Base-by-base conservation (phyloP, 2,113 vertebrate genomes). In the Pteruthius melanotis region DNA sequence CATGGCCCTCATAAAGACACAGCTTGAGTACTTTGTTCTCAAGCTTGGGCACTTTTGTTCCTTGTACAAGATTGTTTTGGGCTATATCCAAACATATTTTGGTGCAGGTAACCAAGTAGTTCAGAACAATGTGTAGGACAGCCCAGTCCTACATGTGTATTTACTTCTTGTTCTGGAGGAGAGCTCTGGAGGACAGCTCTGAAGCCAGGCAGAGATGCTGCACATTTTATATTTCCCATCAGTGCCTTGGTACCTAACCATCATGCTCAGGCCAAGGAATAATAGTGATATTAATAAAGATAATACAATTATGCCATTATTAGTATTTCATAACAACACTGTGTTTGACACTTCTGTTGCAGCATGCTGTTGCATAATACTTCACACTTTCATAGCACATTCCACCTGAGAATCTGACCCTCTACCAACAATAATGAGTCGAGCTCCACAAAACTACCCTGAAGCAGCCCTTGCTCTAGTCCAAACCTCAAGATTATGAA, bases 401-500 rank as follows among this genome's bases (percentile, higher is more conserved):
- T 59, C 28, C 33, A 89, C 85, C 81, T 91, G 61, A 94, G 78
- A 78, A 76, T 85, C 61, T 59, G 30, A 91, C 9, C 45, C 28
- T 85, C 49, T 53, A 68, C 37, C 10, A 56, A 90, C 61, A 91
- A 53, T 40, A 87, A 85, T 52, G 65, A 82, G 65, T 40, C 0
- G 0, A 94, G 40, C 44, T 76, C 49, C 66, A 79, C 28, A 72
- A 88, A 93, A 53, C 37, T 45, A 42, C 52, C 78, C 87, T 59
- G 52, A 94, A 94, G 93, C 87, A 79, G 57, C 64, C 40, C 49
- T 69, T 60, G 74, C 72, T 63, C 50, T 80, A 65, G 27, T 64
- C 70, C 52, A 69, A 82, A 13, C 31, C 70, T 82, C 40, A 13
- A 94, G 92, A 96, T 64, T 87, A 93, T 93, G 61, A 93, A 87